phyloP scores from a whole-genome alignment of 2,113 vertebrate genomes.

The Alouatta palliata region DNA sequence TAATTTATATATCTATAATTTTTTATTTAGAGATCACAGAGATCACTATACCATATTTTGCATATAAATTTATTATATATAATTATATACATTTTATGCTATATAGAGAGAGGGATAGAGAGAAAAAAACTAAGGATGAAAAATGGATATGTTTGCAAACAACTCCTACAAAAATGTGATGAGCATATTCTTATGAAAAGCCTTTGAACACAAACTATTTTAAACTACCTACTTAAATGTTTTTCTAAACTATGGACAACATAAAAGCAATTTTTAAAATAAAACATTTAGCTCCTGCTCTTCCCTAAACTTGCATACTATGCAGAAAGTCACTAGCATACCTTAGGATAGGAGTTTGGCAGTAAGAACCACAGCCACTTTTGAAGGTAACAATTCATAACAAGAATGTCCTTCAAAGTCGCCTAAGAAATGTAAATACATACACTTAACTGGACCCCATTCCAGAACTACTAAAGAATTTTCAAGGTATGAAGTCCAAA shows the following conservation, averaged over 20 bases:
- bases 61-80: too few relatives aligned
- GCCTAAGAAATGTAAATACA: neutral
- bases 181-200: neutral
- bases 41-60: neutral
- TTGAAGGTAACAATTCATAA: neutral
- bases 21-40: neutral
- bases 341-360: neutral
- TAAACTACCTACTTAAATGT: neutral
- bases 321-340: neutral
- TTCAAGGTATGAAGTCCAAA: neutral
- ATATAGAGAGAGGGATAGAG: neutral
- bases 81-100: neutral
- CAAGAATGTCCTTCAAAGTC: neutral
- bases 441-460: neutral
- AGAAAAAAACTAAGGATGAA: neutral
- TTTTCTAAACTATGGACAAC: neutral
- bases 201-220: neutral
- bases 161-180: neutral
- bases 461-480: neutral
- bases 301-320: neutral
- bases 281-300: neutral
- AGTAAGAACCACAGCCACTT: neutral
- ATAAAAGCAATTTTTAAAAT: neutral
- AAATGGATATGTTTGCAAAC: neutral
- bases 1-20: too few relatives aligned